A percentile compares a stretch with the other conserved stretches of the same genome.
phyloP scores from a whole-genome alignment of 2,888 invertebrate genomes.

The Parthenolecanium corni region DNA sequence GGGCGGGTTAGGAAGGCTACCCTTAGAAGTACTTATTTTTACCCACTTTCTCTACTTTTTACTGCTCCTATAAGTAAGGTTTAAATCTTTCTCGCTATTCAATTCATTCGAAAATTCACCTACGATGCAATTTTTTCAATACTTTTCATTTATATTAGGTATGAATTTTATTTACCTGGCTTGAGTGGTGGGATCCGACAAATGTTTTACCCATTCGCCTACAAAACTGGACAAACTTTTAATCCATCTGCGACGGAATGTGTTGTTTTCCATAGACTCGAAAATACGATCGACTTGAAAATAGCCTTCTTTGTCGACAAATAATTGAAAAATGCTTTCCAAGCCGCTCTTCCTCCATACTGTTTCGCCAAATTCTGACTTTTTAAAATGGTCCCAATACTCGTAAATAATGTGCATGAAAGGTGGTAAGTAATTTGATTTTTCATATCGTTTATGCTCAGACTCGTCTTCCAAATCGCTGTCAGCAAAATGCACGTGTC shows the following conservation, averaged over 20 bases:
- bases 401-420: slow-evolving; percentile 56
- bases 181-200: slow-evolving; percentile 64
- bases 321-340: slow-evolving; percentile 54
- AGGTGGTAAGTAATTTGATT: slow-evolving; percentile 51
- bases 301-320: slow-evolving; percentile 38
- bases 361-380: slow-evolving; percentile 63
- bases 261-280: slow-evolving; percentile 66
- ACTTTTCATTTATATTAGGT: too few relatives aligned
- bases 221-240: slow-evolving; percentile 60
- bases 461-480: slow-evolving; percentile 49
- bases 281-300: slow-evolving; percentile 55
- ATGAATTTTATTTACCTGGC: slow-evolving; percentile 45
- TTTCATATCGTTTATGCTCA: slow-evolving; percentile 49
- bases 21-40: too few relatives aligned
- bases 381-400: slow-evolving; percentile 65
- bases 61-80: too few relatives aligned
- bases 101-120: too few relatives aligned
- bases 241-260: slow-evolving; percentile 69
- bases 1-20: too few relatives aligned
- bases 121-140: too few relatives aligned
- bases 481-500: slow-evolving; percentile 35
- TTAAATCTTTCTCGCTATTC: too few relatives aligned
- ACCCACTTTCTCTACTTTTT: too few relatives aligned
- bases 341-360: slow-evolving; percentile 63
- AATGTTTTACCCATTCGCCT: slow-evolving; percentile 58